Evolutionary conservation across 2,113 vertebrate genomes (phyloP).

Genomic region (Gymnobelideus leadbeateri): DNA sequence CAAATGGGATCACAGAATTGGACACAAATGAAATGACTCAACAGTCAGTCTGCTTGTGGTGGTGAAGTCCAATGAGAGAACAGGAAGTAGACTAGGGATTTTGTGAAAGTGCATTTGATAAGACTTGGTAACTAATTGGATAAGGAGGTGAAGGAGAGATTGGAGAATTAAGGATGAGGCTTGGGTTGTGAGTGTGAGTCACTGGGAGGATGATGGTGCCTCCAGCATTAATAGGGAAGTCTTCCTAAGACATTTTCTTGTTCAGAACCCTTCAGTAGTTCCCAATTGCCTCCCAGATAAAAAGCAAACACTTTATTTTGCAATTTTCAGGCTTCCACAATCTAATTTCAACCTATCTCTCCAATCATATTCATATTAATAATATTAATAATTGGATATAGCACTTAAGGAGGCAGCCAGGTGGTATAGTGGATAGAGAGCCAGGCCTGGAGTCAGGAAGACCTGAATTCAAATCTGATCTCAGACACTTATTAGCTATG

Average conservation of each 20-base stretch:
- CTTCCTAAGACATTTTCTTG: not conserved
- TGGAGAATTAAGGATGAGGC: not conserved
- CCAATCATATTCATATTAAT: no score
- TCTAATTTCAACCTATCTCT: not conserved
- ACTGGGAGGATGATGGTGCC: not conserved
- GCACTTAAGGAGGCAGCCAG: no score
- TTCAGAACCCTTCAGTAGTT: no score
- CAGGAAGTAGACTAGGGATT: not conserved
- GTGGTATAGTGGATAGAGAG: no score
- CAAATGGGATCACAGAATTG: no score
- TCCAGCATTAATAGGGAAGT: not conserved
- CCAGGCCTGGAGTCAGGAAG: not conserved
- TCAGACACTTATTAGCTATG: not conserved
- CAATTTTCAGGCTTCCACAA: not conserved
- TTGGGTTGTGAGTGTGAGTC: not conserved
- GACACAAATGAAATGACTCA: no score
- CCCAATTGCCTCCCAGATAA: no score
- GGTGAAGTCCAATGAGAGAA: not conserved
- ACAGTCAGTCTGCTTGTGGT: not conserved
- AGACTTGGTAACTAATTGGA: not conserved
- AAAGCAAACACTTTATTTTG: no score
- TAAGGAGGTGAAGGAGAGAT: not conserved
- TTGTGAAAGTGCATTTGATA: not conserved
- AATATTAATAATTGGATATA: not conserved
- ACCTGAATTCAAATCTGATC: not conserved